These are phyloP conservation scores for Campopleginae sp. DNA, from an alignment of 2,888 invertebrate genomes.

Conservation along the genomic window DNA sequence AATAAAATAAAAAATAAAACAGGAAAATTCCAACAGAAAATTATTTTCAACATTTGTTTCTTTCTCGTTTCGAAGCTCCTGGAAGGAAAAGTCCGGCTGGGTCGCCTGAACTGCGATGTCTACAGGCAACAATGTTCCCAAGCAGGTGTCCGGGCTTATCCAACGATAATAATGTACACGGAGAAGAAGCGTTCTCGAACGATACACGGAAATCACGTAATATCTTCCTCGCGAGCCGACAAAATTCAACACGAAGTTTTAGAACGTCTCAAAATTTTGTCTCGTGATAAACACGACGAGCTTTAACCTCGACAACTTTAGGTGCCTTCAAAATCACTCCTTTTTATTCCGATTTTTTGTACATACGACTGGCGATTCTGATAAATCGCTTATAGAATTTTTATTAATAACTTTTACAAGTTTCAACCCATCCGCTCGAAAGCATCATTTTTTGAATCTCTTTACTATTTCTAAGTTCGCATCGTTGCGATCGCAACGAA, in stretches of 20 bases:
- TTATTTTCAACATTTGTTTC: not conserved
- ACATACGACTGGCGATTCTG: constrained; percentile 39
- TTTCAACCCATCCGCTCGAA: not conserved
- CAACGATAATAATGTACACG: constrained; percentile 89
- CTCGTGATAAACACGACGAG: constrained; percentile 71
- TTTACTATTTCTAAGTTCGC: not conserved
- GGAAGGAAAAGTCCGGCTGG: constrained; percentile 85
- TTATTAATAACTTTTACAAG: not conserved
- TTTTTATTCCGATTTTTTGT: constrained; percentile 52
- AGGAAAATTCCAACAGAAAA: not conserved
- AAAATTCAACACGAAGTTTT: constrained; percentile 69
- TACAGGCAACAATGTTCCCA: constrained; percentile 85
- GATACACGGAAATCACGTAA: constrained; percentile 69
- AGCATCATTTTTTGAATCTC: not conserved
- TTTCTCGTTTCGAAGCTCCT: constrained; percentile 71
- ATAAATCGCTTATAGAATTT: not conserved
- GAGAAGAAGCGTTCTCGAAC: constrained; percentile 83
- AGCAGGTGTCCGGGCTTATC: constrained; percentile 88
- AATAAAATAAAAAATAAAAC: constrained; percentile 14
- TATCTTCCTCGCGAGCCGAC: constrained; percentile 71
- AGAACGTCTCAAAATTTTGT: constrained; percentile 56
- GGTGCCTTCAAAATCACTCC: constrained; percentile 48
- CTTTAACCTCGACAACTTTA: constrained; percentile 68
- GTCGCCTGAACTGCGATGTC: constrained; percentile 88
- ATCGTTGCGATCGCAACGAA: too few relatives aligned